These are phyloP conservation scores for Rhombomys opimus DNA, from an alignment of 2,113 vertebrate species.

Conservation along the genomic window DNA sequence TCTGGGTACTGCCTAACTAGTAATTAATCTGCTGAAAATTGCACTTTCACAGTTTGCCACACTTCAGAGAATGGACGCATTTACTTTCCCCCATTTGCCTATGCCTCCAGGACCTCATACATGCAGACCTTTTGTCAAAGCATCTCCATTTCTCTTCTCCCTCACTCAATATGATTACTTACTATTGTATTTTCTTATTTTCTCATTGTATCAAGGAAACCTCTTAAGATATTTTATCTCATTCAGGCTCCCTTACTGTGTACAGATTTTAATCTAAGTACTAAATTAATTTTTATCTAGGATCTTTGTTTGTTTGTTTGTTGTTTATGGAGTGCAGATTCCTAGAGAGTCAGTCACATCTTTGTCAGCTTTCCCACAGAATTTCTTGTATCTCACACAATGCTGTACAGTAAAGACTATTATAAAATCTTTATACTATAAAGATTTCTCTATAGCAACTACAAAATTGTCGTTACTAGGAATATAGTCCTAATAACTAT, in stretches of 20 bases:
- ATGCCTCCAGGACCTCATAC: neutral
- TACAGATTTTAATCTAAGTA: slow-evolving; percentile 16
- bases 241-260: neutral
- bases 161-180: neutral
- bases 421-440: too few relatives aligned
- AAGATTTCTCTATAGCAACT: neutral
- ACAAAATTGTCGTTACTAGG: neutral
- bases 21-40: neutral
- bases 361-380: neutral
- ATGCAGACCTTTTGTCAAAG: neutral
- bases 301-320: neutral
- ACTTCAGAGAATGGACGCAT: neutral
- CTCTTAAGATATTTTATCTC: neutral
- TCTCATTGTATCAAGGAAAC: neutral
- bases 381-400: neutral
- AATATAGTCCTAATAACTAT: neutral
- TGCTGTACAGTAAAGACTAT: neutral
- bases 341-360: neutral
- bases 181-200: neutral
- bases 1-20: neutral
- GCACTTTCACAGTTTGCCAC: neutral
- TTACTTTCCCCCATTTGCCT: neutral
- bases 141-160: neutral
- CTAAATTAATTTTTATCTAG: neutral
- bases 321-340: neutral